A percentile compares a stretch with the other conserved stretches of the same genome.
phyloP scores from a whole-genome alignment of 2,797 vertebrate species.

The Eutrigla gurnardus region DNA sequence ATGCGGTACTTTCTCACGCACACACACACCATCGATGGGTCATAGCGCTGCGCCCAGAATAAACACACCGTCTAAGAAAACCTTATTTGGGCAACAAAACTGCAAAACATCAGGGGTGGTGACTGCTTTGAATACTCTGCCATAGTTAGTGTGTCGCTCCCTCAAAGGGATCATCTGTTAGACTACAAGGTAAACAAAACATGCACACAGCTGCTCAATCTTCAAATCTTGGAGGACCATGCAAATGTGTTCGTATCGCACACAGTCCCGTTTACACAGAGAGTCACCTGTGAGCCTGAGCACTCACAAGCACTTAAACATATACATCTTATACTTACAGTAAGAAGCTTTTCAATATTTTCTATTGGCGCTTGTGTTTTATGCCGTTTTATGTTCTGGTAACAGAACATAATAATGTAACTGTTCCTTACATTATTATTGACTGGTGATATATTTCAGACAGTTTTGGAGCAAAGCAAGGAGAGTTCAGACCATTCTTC shows the following conservation, averaged over 20 bases:
- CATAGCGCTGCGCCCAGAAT: background rate
- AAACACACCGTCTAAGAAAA: slow-evolving; percentile 25
- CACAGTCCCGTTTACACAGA: background rate
- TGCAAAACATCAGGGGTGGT: slow-evolving; percentile 7
- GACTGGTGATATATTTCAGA: background rate
- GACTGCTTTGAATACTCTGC: slow-evolving; percentile 28
- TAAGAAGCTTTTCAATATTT: background rate
- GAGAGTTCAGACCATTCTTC: background rate
- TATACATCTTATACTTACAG: background rate
- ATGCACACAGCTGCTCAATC: slow-evolving; percentile 29
- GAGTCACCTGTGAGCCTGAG: background rate
- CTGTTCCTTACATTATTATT: background rate
- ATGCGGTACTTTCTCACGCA: background rate
- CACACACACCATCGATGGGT: background rate
- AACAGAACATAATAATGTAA: background rate
- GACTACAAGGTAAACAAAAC: slow-evolving; percentile 36
- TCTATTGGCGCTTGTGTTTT: background rate
- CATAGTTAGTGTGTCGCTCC: slow-evolving; percentile 32
- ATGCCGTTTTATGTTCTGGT: background rate
- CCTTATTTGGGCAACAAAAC: slow-evolving; percentile 44
- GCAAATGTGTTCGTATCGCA: slow-evolving; percentile 15
- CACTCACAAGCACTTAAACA: background rate
- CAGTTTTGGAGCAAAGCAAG: background rate
- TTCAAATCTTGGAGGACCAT: slow-evolving; percentile 22
- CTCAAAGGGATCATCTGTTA: slow-evolving; percentile 31